phyloP scores from a whole-genome alignment of 30 jellyfish, hydroid and myxozoan genomes.

The Chironex yamaguchii region DNA sequence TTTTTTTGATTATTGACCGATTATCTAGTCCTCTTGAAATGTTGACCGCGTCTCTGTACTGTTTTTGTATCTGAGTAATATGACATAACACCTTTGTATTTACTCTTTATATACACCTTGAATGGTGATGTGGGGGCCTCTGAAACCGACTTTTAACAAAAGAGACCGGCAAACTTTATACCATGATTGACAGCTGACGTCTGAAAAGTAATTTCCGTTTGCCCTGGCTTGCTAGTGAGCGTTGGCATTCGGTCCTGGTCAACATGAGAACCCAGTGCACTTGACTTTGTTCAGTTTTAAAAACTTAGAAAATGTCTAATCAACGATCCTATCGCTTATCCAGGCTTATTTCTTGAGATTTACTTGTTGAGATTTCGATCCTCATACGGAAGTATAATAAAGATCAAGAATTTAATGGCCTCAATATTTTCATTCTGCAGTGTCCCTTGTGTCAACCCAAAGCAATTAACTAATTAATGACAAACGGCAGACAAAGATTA shows the following conservation, averaged over 20 bases:
- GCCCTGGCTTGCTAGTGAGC: too few relatives aligned
- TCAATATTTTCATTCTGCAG: slow-evolving; percentile 36
- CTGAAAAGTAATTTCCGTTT: slow-evolving; percentile 2
- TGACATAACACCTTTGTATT: not conserved
- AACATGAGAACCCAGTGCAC: too few relatives aligned
- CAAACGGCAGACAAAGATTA: slow-evolving; percentile 62
- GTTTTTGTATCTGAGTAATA: too few relatives aligned
- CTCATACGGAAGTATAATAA: not conserved
- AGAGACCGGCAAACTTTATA: slow-evolving; percentile 70
- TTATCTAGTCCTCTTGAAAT: too few relatives aligned
- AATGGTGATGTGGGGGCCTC: not conserved
- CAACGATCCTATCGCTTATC: too few relatives aligned
- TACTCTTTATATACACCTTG: not conserved
- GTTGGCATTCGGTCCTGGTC: too few relatives aligned
- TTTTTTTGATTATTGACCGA: too few relatives aligned
- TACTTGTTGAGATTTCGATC: not conserved
- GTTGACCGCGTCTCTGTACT: too few relatives aligned
- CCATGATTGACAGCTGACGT: slow-evolving; percentile 86
- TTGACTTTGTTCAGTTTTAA: too few relatives aligned
- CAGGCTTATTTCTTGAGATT: not conserved
- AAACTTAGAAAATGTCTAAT: too few relatives aligned
- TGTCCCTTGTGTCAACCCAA: slow-evolving; percentile 3
- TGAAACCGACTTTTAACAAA: slow-evolving; percentile 28
- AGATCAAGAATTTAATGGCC: not conserved
- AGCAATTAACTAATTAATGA: slow-evolving; percentile 2